Evolutionary conservation across 2,797 vertebrate genomes (phyloP).

Genomic region (Lates japonicus): DNA sequence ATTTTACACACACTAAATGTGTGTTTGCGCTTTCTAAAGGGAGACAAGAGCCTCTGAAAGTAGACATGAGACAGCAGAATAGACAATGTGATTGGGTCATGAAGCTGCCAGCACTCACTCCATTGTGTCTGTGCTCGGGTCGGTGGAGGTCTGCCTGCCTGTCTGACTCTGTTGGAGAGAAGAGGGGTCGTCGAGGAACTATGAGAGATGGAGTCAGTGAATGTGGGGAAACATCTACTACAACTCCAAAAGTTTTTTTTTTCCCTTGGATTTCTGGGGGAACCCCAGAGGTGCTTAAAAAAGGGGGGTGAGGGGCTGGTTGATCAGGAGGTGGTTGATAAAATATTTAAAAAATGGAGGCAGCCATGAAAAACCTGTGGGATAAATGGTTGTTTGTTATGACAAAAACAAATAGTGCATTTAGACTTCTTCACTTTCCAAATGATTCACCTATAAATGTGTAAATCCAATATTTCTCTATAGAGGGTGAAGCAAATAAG

Average conservation of each 20-base stretch:
- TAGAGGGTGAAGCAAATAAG: neutral
- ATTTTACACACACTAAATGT: neutral
- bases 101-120: constrained; percentile 85
- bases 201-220: constrained; percentile 65
- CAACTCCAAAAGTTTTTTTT: constrained; percentile 31
- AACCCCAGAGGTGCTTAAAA: neutral
- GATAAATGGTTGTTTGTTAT: constrained; percentile 53
- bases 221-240: constrained; percentile 46
- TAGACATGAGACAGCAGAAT: constrained; percentile 40
- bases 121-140: constrained; percentile 81
- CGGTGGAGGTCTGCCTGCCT: constrained; percentile 82
- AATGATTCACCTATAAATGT: neutral
- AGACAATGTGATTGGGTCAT: constrained; percentile 58
- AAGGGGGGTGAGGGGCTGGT: neutral
- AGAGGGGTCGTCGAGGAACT: constrained; percentile 76
- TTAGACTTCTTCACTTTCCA: neutral
- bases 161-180: constrained; percentile 85
- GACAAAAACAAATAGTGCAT: constrained; percentile 40
- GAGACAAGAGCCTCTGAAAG: neutral
- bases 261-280: neutral
- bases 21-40: neutral
- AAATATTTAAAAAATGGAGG: constrained; percentile 15
- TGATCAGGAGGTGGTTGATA: constrained; percentile 3
- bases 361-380: constrained; percentile 49
- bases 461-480: no score